Conservation (phyloP, 2,797 vertebrate species). For the Anabas testudineus region DNA sequence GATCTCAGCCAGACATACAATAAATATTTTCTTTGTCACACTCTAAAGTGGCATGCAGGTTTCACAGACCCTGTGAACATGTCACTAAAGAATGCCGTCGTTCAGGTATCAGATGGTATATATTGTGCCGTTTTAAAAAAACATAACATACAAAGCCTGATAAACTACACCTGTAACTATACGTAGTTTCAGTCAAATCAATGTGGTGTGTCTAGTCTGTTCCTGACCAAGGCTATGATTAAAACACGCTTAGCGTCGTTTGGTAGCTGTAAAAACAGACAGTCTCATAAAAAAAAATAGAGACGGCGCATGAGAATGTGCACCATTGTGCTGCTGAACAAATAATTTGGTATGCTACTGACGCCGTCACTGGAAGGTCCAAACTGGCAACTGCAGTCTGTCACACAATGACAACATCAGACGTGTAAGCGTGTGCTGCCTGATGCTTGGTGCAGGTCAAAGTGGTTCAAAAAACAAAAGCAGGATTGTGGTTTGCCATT, state of each 20-base stretch:
- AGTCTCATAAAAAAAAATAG: not conserved
- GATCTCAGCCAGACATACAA: conserved; percentile 5
- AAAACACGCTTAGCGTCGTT: not conserved
- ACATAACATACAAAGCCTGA: not conserved
- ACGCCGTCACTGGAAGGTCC: not conserved
- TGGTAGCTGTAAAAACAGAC: not conserved
- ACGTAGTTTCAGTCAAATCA: not conserved
- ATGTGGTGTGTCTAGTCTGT: not conserved
- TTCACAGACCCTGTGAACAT: not conserved
- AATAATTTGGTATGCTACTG: not conserved
- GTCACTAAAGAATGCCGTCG: not conserved
- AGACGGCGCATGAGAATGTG: not conserved
- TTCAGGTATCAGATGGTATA: conserved; percentile 6
- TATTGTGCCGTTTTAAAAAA: not conserved
- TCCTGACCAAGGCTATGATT: not conserved
- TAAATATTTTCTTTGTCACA: conserved; percentile 8
- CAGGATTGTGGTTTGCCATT: no score
- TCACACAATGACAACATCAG: not conserved
- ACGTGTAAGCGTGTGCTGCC: not conserved
- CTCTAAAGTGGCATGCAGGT: not conserved
- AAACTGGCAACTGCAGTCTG: not conserved
- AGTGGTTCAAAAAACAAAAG: no score
- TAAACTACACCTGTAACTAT: conserved; percentile 5
- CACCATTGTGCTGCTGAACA: not conserved
- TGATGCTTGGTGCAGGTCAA: not conserved